phyloP scores from a whole-genome alignment of 92 coral and sea anemone genomes.

The Parazoanthus darwini region DNA sequence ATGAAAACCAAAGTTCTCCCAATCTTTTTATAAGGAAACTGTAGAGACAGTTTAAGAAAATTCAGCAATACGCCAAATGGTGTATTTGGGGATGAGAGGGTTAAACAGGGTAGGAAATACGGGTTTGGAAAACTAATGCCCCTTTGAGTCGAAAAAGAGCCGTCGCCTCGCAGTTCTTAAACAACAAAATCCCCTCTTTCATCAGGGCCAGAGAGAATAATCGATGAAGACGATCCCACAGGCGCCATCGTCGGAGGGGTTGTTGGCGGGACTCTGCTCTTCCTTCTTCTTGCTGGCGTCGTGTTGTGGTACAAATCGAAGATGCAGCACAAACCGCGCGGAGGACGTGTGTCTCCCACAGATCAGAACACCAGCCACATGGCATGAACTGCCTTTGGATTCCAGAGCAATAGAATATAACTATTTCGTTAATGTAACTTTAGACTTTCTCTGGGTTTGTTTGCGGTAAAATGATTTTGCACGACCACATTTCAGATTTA shows the following conservation, averaged over 20 bases:
- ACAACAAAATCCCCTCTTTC: neutral
- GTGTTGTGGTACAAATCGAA: conserved; percentile 36
- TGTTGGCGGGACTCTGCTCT: conserved; percentile 18
- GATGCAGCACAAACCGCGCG: neutral
- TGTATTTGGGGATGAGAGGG: no score
- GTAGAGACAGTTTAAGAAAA: no score
- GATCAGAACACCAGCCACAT: neutral
- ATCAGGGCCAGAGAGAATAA: conserved; percentile 7
- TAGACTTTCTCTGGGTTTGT: no score
- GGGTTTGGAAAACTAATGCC: no score
- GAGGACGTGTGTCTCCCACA: conserved; percentile 27
- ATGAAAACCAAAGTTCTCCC: no score
- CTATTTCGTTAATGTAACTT: neutral
- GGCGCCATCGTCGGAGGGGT: conserved; percentile 40
- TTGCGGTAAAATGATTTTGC: no score
- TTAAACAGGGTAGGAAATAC: no score
- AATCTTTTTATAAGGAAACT: no score
- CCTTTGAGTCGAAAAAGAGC: no score
- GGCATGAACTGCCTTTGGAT: neutral
- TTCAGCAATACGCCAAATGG: no score
- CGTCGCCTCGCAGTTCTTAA: neutral
- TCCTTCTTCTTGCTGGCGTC: neutral
- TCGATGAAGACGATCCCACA: conserved; percentile 30
- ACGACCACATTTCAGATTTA: no score
- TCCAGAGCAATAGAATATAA: neutral